A percentile compares a stretch with the other conserved stretches of the same genome.
Conservation (phyloP, 2,888 invertebrate genomes). For the Parnassius orleans region DNA sequence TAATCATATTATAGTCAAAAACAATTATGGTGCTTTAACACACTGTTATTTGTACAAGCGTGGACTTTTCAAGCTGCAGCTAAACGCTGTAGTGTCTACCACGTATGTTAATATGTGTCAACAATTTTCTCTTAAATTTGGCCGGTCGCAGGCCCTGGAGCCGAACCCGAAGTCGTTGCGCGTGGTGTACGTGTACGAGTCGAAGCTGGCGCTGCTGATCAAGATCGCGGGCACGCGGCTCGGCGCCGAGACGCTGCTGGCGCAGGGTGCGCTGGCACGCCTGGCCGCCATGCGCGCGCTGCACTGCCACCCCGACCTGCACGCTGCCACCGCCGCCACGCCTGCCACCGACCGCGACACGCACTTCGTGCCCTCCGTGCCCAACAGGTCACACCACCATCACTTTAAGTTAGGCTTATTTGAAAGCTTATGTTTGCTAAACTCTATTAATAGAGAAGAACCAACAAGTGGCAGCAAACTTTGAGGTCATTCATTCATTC, state of each 20-base stretch:
- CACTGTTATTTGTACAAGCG: no score
- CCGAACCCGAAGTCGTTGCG: constrained; percentile 85
- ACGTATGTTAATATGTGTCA: no score
- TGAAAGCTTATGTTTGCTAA: no score
- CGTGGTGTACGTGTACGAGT: constrained; percentile 92
- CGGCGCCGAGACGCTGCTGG: constrained; percentile 87
- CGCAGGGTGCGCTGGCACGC: constrained; percentile 86
- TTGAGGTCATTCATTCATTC: no score
- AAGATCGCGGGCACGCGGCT: constrained; percentile 84
- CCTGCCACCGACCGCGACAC: constrained; percentile 34
- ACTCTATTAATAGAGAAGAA: no score
- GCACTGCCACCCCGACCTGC: constrained; percentile 86
- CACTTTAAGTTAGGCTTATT: no score
- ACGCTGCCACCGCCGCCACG: constrained; percentile 36
- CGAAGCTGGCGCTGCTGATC: constrained; percentile 90
- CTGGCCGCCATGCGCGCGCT: constrained; percentile 85
- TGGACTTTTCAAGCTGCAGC: no score
- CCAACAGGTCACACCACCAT: constrained; percentile 44
- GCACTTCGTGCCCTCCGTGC: constrained; percentile 58
- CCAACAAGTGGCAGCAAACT: no score
- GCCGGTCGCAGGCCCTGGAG: constrained; percentile 76
- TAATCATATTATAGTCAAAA: no score
- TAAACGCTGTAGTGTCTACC: no score
- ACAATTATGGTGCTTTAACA: no score
- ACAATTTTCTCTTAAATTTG: background rate